Base-by-base conservation (phyloP, 2,797 vertebrate species). In the Smutsia temminckii region DNA sequence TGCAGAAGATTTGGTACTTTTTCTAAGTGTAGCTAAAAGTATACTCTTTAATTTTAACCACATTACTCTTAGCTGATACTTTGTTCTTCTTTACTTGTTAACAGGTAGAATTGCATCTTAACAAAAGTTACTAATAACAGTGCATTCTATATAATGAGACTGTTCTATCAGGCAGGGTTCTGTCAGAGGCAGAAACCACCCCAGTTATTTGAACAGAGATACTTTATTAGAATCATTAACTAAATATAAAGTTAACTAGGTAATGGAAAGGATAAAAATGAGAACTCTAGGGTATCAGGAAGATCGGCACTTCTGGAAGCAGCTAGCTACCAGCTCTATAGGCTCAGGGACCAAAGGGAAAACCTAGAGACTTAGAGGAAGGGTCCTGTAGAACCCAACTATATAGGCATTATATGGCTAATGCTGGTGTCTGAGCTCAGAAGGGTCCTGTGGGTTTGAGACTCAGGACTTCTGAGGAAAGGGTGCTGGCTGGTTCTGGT, bases 261-360 rank as follows among this genome's bases (percentile, higher is more conserved):
- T 80, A 91, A 63, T 32, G 75, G 34, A 83, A 89, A 75, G 37
- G 87, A 34, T 78, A 85, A 92, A 93, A 96, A 68, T 89, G 81
- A 71, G 46, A 89, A 83, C 55, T 68, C 11, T 61, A 21, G 80
- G 12, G 18, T 59, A 46, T 83, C 32, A 57, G 16, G 68, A 74
- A 78, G 37, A 53, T 51, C 86, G 57, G 86, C 8, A 64, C 9
- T 81, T 57, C 8, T 49, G 69, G 64, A 78, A 83, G 21, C 40
- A 87, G 8, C 40, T 79, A 87, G 8, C 40, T 79, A 8, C 21
- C 49, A 79, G 40, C 18, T 32, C 32, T 66, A 68, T 72, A 51
- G 40, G 49, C 66, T 79, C 9, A 20, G 71, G n/a, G 27, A 74
- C 61, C 25, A 66, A 69, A 69, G 42, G 59, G 37, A 61, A 87